Conservation (phyloP, 2,797 vertebrate species). For the Smutsia gigantea region DNA sequence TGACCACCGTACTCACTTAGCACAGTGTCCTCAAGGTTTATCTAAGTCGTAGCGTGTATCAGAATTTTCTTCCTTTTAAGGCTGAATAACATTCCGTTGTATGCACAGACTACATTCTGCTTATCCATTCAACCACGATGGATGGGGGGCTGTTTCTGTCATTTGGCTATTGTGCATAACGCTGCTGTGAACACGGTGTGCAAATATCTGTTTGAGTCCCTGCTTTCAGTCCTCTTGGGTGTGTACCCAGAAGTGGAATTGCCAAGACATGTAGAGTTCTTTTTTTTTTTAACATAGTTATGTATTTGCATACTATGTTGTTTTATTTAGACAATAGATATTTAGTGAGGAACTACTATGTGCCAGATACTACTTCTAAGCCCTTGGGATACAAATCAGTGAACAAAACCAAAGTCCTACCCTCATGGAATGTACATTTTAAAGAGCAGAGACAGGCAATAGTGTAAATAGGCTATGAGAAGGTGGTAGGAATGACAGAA, state of each 20-base stretch:
- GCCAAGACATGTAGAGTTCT: not conserved
- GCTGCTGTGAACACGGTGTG: not conserved
- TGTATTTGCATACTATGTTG: not conserved
- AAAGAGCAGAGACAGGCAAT: not conserved
- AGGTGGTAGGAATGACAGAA: not conserved
- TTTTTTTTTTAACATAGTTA: not conserved
- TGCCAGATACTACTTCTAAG: not conserved
- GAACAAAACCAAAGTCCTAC: not conserved
- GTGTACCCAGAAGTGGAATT: not conserved
- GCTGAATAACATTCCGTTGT: not conserved
- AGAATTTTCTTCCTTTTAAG: not conserved
- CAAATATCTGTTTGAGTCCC: not conserved
- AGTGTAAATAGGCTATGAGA: not conserved
- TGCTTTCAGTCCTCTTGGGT: not conserved
- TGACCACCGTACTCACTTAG: not conserved
- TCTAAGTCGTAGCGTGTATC: not conserved
- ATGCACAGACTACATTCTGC: not conserved
- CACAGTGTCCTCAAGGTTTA: not conserved
- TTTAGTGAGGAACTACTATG: too few species aligned
- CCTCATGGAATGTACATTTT: not conserved
- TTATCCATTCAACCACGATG: not conserved
- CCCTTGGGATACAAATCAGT: not conserved
- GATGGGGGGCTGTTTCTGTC: not conserved
- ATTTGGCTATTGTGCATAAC: not conserved
- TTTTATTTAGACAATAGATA: not conserved